Evolutionary conservation across 2,113 vertebrate genomes (phyloP), one percentile per base, ranked within the genome.

Genomic region (Ammodytes dubius): DNA sequence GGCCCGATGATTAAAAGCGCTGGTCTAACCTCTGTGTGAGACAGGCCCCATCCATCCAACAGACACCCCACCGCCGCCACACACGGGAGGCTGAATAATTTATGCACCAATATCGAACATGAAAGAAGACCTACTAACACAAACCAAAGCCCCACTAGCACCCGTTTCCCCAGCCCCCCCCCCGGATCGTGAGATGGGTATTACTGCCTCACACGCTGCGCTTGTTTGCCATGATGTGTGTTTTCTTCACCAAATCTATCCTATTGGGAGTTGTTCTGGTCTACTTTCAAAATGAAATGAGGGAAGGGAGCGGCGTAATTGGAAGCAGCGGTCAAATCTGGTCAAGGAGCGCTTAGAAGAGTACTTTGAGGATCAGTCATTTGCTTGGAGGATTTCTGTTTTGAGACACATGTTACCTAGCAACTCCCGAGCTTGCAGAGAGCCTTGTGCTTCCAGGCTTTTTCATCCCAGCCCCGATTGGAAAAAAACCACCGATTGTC

Each of bases 41-140:
- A 95, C 94, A 95, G 94, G 88, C 93, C 94, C 27, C 92, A 95
- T 95, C 94, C 93, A 95, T 96, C 94, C 93, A 92, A 86, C 91
- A 91, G 94, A 95, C 93, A 90, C 85, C 94, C 92, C 84, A 86
- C 85, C 70, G 61, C 93, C 87, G 45, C 90, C 93, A 85, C 94
- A 93, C 76, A 0, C 74, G 45, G 90, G 85, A 87, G 89, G 87
- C 83, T 95, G 94, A 96, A 96, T 95, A 94, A 95, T 96, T 96
- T 93, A 96, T 95, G 94, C 94, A 94, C 92, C 27, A 92, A 94
- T 95, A 96, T 95, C 79, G 93, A 95, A 94, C 94, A 95, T 95
- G 93, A 96, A 95, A 95, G 92, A 95, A 87, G 93, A 95, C 89
- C 93, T 93, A 93, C 89, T 92, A 87, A 90, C 88, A 90, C 87